Percentiles rank a stretch among this genome's conserved stretches.
These are phyloP conservation scores for Micropterix aruncella DNA, from an alignment of 2,888 invertebrate genomes.

Conservation along the genomic window DNA sequence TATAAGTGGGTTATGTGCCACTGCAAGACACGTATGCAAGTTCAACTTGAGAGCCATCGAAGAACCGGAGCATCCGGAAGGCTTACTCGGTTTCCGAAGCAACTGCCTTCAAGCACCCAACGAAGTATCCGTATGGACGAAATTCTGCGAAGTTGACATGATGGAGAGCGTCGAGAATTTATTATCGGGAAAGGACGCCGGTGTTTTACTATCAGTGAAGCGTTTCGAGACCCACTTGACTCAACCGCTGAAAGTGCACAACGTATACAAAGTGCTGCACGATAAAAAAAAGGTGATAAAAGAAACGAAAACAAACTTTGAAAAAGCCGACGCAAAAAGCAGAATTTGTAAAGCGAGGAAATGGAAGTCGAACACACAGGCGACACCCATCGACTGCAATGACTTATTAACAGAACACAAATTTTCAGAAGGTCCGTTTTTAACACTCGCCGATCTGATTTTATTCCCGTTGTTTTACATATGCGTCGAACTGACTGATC, in stretches of 20 bases:
- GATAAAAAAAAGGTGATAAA: constrained; percentile 36
- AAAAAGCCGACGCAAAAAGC: not conserved
- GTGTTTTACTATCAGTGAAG: constrained; percentile 43
- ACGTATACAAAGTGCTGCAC: constrained; percentile 52
- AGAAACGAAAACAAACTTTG: not conserved
- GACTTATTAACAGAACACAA: constrained; percentile 47
- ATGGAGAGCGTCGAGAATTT: constrained; percentile 42
- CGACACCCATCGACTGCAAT: constrained; percentile 25
- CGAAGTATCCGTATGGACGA: constrained; percentile 80
- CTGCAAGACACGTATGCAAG: constrained; percentile 31
- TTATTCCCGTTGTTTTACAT: constrained; percentile 57
- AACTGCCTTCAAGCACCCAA: constrained; percentile 71
- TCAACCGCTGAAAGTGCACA: constrained; percentile 74
- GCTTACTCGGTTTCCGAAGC: constrained; percentile 63
- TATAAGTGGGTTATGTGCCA: constrained; percentile 67
- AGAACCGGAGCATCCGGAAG: constrained; percentile 25
- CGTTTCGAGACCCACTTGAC: constrained; percentile 75
- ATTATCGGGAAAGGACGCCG: constrained; percentile 15
- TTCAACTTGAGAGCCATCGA: constrained; percentile 15
- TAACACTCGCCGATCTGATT: constrained; percentile 75
- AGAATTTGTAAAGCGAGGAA: constrained; percentile 27
- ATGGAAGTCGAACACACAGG: constrained; percentile 30
- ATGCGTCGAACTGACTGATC: constrained; percentile 33
- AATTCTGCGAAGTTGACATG: constrained; percentile 80
- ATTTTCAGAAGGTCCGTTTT: constrained; percentile 70